Conservation (phyloP, 1,140 invertebrate genomes). For the Rhopalosiphum padi region DNA sequence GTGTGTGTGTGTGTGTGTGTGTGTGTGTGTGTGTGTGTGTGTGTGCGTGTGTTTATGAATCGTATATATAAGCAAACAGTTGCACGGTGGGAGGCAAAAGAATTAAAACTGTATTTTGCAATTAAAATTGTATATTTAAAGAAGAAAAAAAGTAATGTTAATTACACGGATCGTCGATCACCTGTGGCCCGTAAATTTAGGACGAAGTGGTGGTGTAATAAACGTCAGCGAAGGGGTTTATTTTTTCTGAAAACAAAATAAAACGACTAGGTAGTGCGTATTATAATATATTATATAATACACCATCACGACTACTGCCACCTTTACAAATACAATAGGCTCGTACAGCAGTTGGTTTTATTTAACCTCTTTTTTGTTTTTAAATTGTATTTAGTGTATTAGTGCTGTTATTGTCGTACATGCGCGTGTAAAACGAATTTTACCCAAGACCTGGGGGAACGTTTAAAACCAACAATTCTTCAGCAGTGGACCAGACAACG, state of each 20-base stretch:
- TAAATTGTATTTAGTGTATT: not conserved
- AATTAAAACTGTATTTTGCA: slow-evolving; percentile 41
- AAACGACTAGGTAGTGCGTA: not conserved
- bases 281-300: slow-evolving; percentile 16
- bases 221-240: not conserved
- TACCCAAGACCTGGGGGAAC: not conserved
- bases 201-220: not conserved
- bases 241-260: not conserved
- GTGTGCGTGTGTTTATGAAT: too few relatives aligned
- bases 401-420: not conserved
- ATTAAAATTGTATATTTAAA: slow-evolving; percentile 35
- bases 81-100: not conserved
- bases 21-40: not conserved
- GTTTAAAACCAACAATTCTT: not conserved
- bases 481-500: not conserved
- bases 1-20: not conserved
- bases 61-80: not conserved
- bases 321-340: slow-evolving; percentile 4
- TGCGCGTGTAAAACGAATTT: not conserved
- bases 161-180: slow-evolving; percentile 48
- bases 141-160: slow-evolving; percentile 23
- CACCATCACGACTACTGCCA: not conserved
- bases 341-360: not conserved
- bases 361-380: not conserved
- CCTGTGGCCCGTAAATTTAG: slow-evolving; percentile 6